Evolutionary conservation across 1,140 invertebrate genomes (phyloP).

Genomic region (Drosophila repleta): DNA sequence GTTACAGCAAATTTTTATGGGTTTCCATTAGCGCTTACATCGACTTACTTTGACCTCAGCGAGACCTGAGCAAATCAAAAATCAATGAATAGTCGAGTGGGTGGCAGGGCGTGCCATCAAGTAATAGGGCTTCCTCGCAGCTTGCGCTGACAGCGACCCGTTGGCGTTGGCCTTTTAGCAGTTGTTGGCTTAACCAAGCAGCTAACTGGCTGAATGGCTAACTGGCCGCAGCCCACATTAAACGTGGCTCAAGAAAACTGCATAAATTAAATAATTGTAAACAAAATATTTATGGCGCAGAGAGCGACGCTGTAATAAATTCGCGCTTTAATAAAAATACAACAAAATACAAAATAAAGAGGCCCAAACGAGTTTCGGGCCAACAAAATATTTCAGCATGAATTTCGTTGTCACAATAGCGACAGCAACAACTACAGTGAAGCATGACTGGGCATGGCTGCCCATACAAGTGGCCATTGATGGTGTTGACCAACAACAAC

Average conservation of each 20-base stretch:
- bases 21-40: conserved; percentile 67
- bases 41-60: conserved; percentile 57
- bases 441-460: conserved; percentile 44
- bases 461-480: conserved; percentile 37
- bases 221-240: conserved; percentile 57
- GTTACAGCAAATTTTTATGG: conserved; percentile 55
- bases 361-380: conserved; percentile 57
- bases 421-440: conserved; percentile 41
- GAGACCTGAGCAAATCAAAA: conserved; percentile 52
- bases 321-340: conserved; percentile 66
- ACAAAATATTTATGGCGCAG: conserved; percentile 78
- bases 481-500: conserved; percentile 33
- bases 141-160: conserved; percentile 26
- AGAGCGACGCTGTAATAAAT: conserved; percentile 73
- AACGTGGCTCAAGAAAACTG: conserved; percentile 70
- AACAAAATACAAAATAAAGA: conserved; percentile 23
- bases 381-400: conserved; percentile 77
- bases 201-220: conserved; percentile 16
- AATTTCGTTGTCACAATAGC: conserved; percentile 69
- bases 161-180: conserved; percentile 59
- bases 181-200: conserved; percentile 39
- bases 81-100: conserved; percentile 60
- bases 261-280: conserved; percentile 82
- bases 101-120: conserved; percentile 41
- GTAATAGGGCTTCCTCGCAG: conserved; percentile 72